These are phyloP conservation scores for Anas platyrhynchos DNA, from an alignment of 2,113 vertebrate genomes.

Conservation along the genomic window DNA sequence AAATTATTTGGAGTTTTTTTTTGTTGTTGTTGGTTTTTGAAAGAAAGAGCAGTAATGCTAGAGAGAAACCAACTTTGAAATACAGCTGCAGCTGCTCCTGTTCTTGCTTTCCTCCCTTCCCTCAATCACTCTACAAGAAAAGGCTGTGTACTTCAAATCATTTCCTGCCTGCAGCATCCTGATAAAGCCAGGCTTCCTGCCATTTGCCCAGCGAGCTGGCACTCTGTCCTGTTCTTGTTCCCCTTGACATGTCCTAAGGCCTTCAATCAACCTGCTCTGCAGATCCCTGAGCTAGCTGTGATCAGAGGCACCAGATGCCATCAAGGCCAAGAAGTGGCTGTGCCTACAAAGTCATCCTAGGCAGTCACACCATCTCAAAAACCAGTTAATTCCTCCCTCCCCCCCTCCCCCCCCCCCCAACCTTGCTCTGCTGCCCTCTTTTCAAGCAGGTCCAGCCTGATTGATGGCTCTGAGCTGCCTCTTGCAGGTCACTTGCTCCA, in stretches of 20 bases:
- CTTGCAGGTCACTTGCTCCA: not conserved
- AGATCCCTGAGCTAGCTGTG: slow-evolving; percentile 15
- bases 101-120: slow-evolving; percentile 20
- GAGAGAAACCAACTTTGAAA: slow-evolving; percentile 30
- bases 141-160: slow-evolving; percentile 41
- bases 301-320: slow-evolving; percentile 6
- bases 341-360: not conserved
- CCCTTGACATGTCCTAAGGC: slow-evolving; percentile 45
- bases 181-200: slow-evolving; percentile 64
- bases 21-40: not conserved
- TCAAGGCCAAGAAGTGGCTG: not conserved
- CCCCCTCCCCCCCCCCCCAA: not conserved
- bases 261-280: slow-evolving; percentile 41
- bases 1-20: no score
- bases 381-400: not conserved
- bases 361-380: not conserved
- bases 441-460: not conserved
- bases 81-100: not conserved
- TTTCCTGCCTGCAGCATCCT: slow-evolving; percentile 70
- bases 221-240: slow-evolving; percentile 49
- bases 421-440: not conserved
- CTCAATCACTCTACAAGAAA: slow-evolving; percentile 45
- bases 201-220: not conserved
- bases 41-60: not conserved
- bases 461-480: not conserved